Evolutionary conservation across 2,113 vertebrate species (phyloP), one percentile per base, ranked within the genome.

Genomic region (Plotosus lineatus): DNA sequence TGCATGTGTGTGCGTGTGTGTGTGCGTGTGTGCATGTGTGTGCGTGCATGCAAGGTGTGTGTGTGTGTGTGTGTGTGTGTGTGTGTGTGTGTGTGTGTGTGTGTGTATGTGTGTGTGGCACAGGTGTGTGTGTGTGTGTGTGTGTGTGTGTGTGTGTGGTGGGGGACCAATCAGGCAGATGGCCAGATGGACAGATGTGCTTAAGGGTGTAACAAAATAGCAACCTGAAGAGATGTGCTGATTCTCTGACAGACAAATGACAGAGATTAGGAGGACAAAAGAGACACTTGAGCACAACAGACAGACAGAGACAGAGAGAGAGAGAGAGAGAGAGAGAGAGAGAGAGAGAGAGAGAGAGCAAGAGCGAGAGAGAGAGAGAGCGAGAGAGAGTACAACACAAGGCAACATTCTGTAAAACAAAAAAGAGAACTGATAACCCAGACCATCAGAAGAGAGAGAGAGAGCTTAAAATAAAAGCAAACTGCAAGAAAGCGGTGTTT

Each of bases 191-290:
- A 80, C 77, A 82, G 77, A 80, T 71, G 77, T 75, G 75, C 73
- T 53, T 48, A 71, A 85, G 58, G 50, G n/a, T 85, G 40, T 86
- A 50, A 79, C 44, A 82, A 68, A 81, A 79, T 80, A 78, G 72
- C 48, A 72, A 69, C 75, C 71, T 78, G 66, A 79, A 75, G 51
- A 82, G 53, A 66, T 44, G 48, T 51, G 55, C 53, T 71, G 28
- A 78, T 76, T 88, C 87, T 84, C 83, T 84, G 81, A 65, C 80
- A 88, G 89, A 90, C 87, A 79, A n/a, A 72, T 51, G 74, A 26
- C 46, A 72, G 79, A 68, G 80, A 82, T 85, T 85, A 76, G 46
- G 72, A 1, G 72, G 86, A 89, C 44, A 75, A 87, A 88, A 85
- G 78, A 63, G 85, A 85, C 33, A 53, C 72, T 84, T 58, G 80